Conservation (phyloP, 2,113 vertebrate genomes). For the Thermophis baileyi region DNA sequence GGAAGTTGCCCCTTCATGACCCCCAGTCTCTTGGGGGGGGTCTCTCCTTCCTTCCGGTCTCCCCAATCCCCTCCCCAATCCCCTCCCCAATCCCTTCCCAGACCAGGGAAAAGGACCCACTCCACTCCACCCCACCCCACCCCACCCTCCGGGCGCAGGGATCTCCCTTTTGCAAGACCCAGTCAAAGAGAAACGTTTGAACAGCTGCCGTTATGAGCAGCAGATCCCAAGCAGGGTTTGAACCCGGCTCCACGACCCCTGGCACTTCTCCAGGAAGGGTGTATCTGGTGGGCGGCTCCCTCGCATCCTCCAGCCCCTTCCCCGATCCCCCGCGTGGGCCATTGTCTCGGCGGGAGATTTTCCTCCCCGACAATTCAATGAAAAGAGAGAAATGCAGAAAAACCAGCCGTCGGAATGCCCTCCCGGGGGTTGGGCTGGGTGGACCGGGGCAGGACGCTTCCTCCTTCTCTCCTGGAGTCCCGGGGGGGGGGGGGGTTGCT, state of each 20-base stretch:
- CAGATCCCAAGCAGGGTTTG: constrained; percentile 37
- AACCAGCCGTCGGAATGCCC: constrained; percentile 74
- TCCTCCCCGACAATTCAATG: constrained; percentile 58
- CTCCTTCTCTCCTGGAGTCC: constrained; percentile 36
- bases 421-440: constrained; percentile 65
- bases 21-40: no score
- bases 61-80: constrained; percentile 22
- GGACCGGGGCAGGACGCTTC: constrained; percentile 60
- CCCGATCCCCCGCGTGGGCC: constrained; percentile 62
- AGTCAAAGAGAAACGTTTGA: constrained; percentile 68
- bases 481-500: not conserved
- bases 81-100: constrained; percentile 15
- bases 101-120: constrained; percentile 56
- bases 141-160: constrained; percentile 9
- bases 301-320: constrained; percentile 64
- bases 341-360: constrained; percentile 73
- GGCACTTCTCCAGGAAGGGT: constrained; percentile 61
- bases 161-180: constrained; percentile 50
- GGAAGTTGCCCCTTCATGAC: not conserved
- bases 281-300: constrained; percentile 61
- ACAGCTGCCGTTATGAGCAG: constrained; percentile 62
- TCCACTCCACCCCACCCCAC: not conserved
- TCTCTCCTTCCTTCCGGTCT: not conserved
- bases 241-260: constrained; percentile 44
- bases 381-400: constrained; percentile 76